Base-by-base conservation (phyloP, 2,888 invertebrate genomes). In the Campopleginae sp. region DNA sequence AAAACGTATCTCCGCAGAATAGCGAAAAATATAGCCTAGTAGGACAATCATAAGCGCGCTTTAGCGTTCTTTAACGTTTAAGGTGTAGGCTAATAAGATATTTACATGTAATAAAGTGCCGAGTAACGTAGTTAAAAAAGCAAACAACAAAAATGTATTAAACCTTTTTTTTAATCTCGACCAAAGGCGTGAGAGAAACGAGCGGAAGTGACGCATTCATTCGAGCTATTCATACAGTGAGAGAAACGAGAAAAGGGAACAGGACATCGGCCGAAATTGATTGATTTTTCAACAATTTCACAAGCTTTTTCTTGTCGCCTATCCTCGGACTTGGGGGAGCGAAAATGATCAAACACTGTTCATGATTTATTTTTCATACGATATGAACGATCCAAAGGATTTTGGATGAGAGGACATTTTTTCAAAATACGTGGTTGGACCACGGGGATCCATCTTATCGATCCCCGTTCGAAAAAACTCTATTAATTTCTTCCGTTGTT, bases 11-110 rank as follows among this genome's bases (percentile, higher is more conserved):
- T 70, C 76, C 27, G 65, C 51, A 33, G 83, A 84, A 74, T 80
- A 85, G 75, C 77, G 31, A 68, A 65, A 84, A 68, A 54, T 76
- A 83, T 87, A 88, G 86, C 85, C 82, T 81, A 74, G 88, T 90
- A 90, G 90, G 89, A 90, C 90, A 90, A 90, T 90, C 90, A 90
- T 82, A 80, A 71, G 85, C 85, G 80, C 86, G 83, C 84, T 89
- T 87, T 80, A 79, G 80, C 85, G 84, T 87, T 87, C 75, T 68
- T 66, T 82, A 85, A 79, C 75, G 78, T 65, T 70, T 85, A 82
- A 85, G 80, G 48, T 54, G 68, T 86, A 85, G 78, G 85, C 78
- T 85, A 65, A 82, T 66, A 66, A 83, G 58, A 44, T 80, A 72
- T 72, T 48, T 58, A 61, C n/a, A 51, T 76, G 48, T 72, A 76